Base-by-base conservation (phyloP, 2,888 invertebrate species). In the Clepsis dumicolana region DNA sequence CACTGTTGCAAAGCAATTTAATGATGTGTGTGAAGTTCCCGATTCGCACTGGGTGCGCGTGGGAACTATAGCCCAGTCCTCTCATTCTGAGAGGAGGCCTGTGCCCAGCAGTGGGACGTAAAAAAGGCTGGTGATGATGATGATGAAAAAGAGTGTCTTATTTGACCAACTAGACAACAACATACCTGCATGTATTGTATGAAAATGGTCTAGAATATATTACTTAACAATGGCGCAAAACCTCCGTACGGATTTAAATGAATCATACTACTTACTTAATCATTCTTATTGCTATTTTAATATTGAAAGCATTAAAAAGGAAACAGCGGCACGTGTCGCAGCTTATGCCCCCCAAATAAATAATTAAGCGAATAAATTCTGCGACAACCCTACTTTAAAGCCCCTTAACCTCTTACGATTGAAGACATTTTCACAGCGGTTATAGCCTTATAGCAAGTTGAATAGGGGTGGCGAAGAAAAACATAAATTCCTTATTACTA, bases 321-420 rank as follows among this genome's bases (percentile, higher is more conserved):
- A 62, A 53, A 29, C 60, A 8, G 25, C 12, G n/a, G 18, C 61
- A 62, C 66, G 66, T 67, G 66, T 5, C 48, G 5, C 27, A 21
- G 66, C 44, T 67, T 67, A 67, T 12, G n/a, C 24, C 50, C 53
- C 53, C 54, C n/a, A 44, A 54, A 48, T 67, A 67, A 62, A 62
- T 67, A 66, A 66, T 66, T 66, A 61, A 65, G 56, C 25, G 54
- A 53, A 65, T 66, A 66, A 61, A 66, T 66, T 56, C 52, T 29
- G 38, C 12, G 59, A 41, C 53, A 64, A n/a, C 65, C 61, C 60
- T 57, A 56, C 16, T 18, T 24, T 44, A 16, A 44, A 44, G 7
- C 44, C 29, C 27, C 57, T 50, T 41, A 41, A 14, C 27, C 0
- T 8, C 24, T 29, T 25, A 21, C 25, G 25, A 44, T 41, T 59